Evolutionary conservation across 2,888 invertebrate species (phyloP), one percentile per base, ranked within the genome.

Genomic region (Drosophila aldrichi): DNA sequence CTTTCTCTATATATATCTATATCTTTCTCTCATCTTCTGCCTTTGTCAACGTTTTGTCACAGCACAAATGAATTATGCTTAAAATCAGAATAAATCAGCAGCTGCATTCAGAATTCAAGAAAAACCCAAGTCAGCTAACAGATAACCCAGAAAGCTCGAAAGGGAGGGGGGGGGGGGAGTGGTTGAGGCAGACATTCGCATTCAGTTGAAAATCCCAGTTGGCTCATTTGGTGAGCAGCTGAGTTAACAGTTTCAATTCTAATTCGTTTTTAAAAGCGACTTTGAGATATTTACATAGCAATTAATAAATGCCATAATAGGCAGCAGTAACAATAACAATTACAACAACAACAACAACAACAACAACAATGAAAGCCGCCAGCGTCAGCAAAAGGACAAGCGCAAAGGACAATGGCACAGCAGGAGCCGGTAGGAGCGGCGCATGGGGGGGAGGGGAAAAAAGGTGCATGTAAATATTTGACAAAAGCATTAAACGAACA

Each of bases 401-500:
- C 46, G 56, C 22, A 34, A 41, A 62, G 60, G 58, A 75, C 64
- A 77, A 74, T 74, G 62, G 49, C 65, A 29, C 86, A 77, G 67
- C 69, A 29, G 59, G 62, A 58, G 46, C 16, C 18, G 38, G n/a
- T 1, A 32, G 49, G 18, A 64, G 57, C 51, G 52, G 52, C 51
- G 59, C 61, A 74, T 51, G 44, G 29, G n/a, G n/a, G n/a, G n/a
- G n/a, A n/a, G n/a, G n/a, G n/a, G 41, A 52, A 54, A 61, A 70
- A 81, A 71, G 75, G 65, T 79, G 71, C 75, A 84, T 83, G 89
- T 74, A 80, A 89, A 84, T 86, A 78, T 86, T 88, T 82, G 81
- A 80, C 70, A 72, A 74, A 78, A 72, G 73, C 74, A 73, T 70
- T 67, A 86, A 80, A 71, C 71, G 72, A 79, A 71, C 67, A 82